phyloP scores from a whole-genome alignment of 1,140 invertebrate species.

The Lucilia cuprina region DNA sequence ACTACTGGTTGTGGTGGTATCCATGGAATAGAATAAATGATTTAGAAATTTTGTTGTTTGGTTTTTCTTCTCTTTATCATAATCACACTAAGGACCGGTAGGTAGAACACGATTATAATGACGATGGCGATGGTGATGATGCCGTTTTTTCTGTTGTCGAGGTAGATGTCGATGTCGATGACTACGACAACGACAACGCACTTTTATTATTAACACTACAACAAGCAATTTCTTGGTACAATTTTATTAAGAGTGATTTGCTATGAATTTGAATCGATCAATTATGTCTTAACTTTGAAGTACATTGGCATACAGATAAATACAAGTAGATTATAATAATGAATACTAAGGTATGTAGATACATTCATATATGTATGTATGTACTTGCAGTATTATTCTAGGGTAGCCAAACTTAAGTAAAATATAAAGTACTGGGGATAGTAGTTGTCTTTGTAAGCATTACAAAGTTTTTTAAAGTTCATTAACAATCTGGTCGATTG shows the following conservation, averaged over 20 bases:
- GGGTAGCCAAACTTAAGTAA: no score
- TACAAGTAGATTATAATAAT: no score
- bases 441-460: no score
- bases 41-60: background rate
- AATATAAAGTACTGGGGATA: no score
- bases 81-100: conserved; percentile 1
- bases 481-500: no score
- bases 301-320: no score
- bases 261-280: background rate
- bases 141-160: background rate
- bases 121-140: background rate
- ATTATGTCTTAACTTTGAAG: no score
- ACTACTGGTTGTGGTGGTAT: no score
- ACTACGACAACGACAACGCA: background rate
- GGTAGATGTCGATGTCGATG: background rate
- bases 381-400: no score
- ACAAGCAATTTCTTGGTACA: background rate
- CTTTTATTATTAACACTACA: background rate
- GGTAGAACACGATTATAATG: background rate
- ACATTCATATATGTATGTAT: no score
- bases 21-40: background rate
- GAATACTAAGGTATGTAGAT: no score
- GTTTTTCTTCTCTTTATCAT: background rate
- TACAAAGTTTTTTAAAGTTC: no score
- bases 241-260: conserved; percentile 3